Percentiles rank a stretch among this genome's conserved stretches.
These are phyloP conservation scores for Agapornis roseicollis DNA, from an alignment of 2,113 vertebrate genomes.

Conservation along the genomic window DNA sequence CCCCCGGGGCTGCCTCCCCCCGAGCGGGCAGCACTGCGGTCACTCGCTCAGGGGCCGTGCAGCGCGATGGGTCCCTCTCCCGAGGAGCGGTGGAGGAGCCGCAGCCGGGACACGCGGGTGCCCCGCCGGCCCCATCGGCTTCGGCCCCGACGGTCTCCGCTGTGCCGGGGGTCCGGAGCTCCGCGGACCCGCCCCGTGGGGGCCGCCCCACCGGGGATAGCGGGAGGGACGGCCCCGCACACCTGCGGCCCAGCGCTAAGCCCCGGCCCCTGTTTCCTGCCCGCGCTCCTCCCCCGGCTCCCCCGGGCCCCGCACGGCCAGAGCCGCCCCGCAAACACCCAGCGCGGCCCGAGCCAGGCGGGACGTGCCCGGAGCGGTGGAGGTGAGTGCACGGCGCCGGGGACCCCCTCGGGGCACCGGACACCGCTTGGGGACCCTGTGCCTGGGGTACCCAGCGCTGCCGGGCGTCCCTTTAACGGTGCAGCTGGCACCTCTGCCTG, in stretches of 20 bases:
- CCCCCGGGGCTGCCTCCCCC: background rate
- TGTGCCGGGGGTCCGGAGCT: background rate
- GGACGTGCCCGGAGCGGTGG: background rate
- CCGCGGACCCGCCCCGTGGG: background rate
- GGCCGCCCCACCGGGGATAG: background rate
- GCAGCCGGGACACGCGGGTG: background rate
- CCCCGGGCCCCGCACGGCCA: background rate
- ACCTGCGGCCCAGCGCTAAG: background rate
- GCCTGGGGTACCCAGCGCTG: background rate
- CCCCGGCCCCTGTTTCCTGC: slow-evolving; percentile 12
- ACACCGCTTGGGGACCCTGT: background rate
- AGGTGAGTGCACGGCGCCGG: slow-evolving; percentile 1
- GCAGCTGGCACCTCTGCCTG: background rate
- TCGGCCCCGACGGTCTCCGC: background rate
- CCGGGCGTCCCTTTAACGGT: background rate
- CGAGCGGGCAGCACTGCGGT: background rate
- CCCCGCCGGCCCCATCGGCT: background rate
- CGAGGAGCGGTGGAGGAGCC: background rate
- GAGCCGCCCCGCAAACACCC: background rate
- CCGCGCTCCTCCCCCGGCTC: slow-evolving; percentile 11
- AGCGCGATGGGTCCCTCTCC: background rate
- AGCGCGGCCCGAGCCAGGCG: background rate
- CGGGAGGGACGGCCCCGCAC: background rate
- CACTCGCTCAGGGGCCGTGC: background rate
- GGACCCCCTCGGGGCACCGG: background rate